These are phyloP conservation scores for Halisarca cf. caerulea DNA, from an alignment of 37 sponge, comb jelly and placozoan species.

Conservation along the genomic window DNA sequence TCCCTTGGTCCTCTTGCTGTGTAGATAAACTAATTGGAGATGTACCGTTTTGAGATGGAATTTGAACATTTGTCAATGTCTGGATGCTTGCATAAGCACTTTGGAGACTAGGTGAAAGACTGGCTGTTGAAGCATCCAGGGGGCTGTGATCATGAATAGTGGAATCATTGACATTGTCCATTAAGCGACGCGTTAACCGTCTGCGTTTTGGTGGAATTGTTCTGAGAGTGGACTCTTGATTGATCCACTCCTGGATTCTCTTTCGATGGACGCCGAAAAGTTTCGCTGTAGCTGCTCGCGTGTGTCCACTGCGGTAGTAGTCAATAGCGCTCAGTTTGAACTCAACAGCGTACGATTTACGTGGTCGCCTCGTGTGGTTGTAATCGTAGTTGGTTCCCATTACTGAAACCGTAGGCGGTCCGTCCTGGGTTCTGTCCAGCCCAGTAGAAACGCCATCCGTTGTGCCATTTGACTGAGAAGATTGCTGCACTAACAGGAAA, in stretches of 20 bases:
- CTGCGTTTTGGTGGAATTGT: neutral
- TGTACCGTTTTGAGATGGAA: too few species aligned
- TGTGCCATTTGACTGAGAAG: too few species aligned
- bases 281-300: conserved; percentile 9
- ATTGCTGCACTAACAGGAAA: too few species aligned
- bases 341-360: neutral
- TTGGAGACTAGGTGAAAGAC: too few species aligned
- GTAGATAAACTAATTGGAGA: too few species aligned
- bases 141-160: neutral
- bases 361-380: conserved; percentile 17
- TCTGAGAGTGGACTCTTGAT: neutral
- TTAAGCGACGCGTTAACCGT: neutral
- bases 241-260: conserved; percentile 26
- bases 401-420: too few species aligned
- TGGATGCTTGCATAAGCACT: neutral
- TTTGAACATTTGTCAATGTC: neutral
- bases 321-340: conserved; percentile 8
- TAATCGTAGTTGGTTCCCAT: neutral
- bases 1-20: too few species aligned
- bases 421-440: too few species aligned
- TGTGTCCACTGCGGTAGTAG: neutral
- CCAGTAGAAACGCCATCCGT: too few species aligned
- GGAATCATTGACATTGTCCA: neutral
- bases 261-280: conserved; percentile 8
- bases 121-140: neutral